Percentiles rank a stretch among this genome's conserved stretches.
These are phyloP conservation scores for Taenaris catops DNA, from an alignment of 2,888 invertebrate genomes.

Conservation along the genomic window DNA sequence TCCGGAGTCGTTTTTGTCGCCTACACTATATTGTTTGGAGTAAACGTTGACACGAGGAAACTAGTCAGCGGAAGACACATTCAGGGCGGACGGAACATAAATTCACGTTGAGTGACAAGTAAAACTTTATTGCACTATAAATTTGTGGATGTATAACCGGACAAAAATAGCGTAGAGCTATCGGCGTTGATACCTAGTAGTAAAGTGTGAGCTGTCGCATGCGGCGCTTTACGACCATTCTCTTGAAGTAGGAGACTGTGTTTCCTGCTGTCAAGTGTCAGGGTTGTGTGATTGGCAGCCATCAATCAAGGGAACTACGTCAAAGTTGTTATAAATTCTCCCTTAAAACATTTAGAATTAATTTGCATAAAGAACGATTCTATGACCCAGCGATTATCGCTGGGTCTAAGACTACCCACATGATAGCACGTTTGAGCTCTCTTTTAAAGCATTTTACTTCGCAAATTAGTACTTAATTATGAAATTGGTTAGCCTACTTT, in stretches of 20 bases:
- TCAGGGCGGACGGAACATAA: slow-evolving; percentile 66
- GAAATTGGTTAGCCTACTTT: no score
- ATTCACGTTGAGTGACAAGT: slow-evolving; percentile 73
- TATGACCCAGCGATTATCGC: no score
- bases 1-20: slow-evolving; percentile 54
- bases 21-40: slow-evolving; percentile 52
- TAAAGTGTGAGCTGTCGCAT: slow-evolving; percentile 67
- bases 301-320: slow-evolving; percentile 5
- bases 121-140: slow-evolving; percentile 74
- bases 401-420: no score
- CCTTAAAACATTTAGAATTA: no score
- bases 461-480: no score
- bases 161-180: slow-evolving; percentile 60
- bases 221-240: slow-evolving; percentile 41
- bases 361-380: no score
- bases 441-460: no score
- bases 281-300: slow-evolving; percentile 3
- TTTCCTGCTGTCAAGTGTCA: slow-evolving; percentile 12
- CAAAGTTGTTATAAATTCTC: no score
- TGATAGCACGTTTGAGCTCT: no score
- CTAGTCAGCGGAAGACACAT: slow-evolving; percentile 74
- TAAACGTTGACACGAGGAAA: slow-evolving; percentile 70
- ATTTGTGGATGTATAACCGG: slow-evolving; percentile 61
- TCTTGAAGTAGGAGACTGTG: slow-evolving; percentile 12
- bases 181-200: slow-evolving; percentile 58